Base-by-base conservation (phyloP, 2,888 invertebrate species). In the Drosophila mulleri region DNA sequence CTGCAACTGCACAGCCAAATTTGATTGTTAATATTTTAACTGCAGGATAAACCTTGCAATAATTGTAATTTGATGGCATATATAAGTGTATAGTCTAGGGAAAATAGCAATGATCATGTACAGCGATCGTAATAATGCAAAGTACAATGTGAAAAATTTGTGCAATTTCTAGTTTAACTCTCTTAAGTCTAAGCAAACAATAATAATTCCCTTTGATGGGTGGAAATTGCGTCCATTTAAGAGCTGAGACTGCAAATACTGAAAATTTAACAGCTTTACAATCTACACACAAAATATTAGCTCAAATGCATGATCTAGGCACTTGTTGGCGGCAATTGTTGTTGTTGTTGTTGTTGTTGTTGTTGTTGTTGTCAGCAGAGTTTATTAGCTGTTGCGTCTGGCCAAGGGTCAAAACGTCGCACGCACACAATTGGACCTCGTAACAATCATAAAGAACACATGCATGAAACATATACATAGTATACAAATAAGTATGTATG, bases 371-470 rank as follows among this genome's bases (percentile, higher is more conserved):
- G 73, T 35, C 76, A 18, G 45, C 39, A 16, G 26, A 50, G 45
- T 45, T 50, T 14, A 23, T 20, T 23, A 53, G 45, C 61, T 14
- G 39, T 58, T 61, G 78, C 69, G 75, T 70, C 79, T 78, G 74
- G 58, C 66, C 45, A 26, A 35, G 68, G 75, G 75, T 74, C 75
- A 75, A 70, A 61, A 67, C 63, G 72, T 37, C 61, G 50, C 58
- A 65, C 72, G 64, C 77, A 71, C 59, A 80, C 78, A 80, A 80
- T 80, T 80, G 57, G 63, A 72, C 76, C 57, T 65, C 45, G 63
- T 78, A 75, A 82, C 65, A 79, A 71, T 66, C 82, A 72, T 82
- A 82, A 80, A 82, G 45, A 50, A 64, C 63, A 44, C 18, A 39
- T 35, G 18, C 26, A 26, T 16, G 32, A 35, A 18, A n/a, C 16